Evolutionary conservation across 2,888 invertebrate genomes (phyloP).

Genomic region (Tenthredo mesomela): DNA sequence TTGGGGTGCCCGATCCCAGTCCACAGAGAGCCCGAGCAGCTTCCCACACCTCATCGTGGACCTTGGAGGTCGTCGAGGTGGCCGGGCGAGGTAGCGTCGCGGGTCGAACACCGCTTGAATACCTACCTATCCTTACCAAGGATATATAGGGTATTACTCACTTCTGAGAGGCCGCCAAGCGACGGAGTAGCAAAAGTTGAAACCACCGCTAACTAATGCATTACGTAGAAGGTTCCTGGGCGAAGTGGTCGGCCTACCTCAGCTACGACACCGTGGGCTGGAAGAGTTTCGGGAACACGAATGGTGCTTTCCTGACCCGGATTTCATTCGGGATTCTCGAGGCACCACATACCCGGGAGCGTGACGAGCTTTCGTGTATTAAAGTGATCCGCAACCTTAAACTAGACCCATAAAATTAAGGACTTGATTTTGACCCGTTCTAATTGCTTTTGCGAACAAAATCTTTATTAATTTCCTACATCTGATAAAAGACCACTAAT

Average conservation of each 20-base stretch:
- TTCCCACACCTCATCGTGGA: conserved; percentile 38
- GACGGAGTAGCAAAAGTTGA: conserved; percentile 41
- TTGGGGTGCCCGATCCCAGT: conserved; percentile 29
- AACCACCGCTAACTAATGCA: conserved; percentile 43
- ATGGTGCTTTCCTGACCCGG: conserved; percentile 38
- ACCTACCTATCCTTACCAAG: conserved; percentile 37
- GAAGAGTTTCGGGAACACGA: conserved; percentile 31
- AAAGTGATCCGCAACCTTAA: conserved; percentile 13
- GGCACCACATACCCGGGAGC: neutral
- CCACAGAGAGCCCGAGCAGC: conserved; percentile 21
- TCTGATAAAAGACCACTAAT: neutral
- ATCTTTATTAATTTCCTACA: neutral
- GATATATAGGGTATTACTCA: conserved; percentile 36
- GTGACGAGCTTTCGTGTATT: conserved; percentile 31
- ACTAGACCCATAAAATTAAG: neutral
- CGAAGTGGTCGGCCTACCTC: conserved; percentile 16
- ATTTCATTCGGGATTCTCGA: conserved; percentile 39
- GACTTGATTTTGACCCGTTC: neutral
- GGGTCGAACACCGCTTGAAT: conserved; percentile 43
- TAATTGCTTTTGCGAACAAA: neutral
- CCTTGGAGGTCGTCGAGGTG: neutral
- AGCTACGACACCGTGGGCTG: conserved; percentile 2
- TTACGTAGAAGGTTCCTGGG: conserved; percentile 34
- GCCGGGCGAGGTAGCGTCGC: conserved; percentile 19
- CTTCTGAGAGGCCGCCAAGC: conserved; percentile 38